Percentiles rank a stretch among this genome's conserved stretches.
phyloP scores from a whole-genome alignment of 2,113 vertebrate genomes.

The Nicator chloris region DNA sequence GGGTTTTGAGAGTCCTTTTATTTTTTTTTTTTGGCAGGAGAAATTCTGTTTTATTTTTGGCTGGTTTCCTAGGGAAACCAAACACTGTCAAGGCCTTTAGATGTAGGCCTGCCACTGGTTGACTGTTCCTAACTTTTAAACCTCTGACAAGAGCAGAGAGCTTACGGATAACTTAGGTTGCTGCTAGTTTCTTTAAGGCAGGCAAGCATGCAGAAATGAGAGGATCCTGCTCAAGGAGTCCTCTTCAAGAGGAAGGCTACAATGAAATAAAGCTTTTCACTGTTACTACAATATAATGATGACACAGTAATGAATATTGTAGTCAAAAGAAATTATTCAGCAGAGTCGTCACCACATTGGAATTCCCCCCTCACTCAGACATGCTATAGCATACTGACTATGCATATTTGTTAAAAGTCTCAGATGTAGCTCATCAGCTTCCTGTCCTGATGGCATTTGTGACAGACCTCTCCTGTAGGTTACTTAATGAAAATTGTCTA shows the following conservation, averaged over 20 bases:
- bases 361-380: not conserved
- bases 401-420: not conserved
- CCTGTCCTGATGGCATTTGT: not conserved
- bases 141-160: not conserved
- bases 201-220: not conserved
- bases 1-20: not conserved
- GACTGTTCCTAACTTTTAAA: not conserved
- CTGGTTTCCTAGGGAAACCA: not conserved
- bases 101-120: not conserved
- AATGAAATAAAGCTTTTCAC: not conserved
- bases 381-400: rapidly evolving
- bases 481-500: not conserved
- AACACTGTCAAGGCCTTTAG: not conserved
- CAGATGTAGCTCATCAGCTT: not conserved
- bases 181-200: not conserved
- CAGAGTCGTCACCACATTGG: not conserved
- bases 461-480: not conserved
- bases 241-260: not conserved
- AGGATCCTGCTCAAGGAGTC: not conserved
- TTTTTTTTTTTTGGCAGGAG: not conserved
- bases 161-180: not conserved
- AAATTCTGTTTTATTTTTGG: not conserved
- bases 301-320: not conserved
- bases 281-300: not conserved
- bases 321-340: not conserved